Evolutionary conservation across 2,113 vertebrate genomes (phyloP).

Genomic region (Halcyon malimbica): DNA sequence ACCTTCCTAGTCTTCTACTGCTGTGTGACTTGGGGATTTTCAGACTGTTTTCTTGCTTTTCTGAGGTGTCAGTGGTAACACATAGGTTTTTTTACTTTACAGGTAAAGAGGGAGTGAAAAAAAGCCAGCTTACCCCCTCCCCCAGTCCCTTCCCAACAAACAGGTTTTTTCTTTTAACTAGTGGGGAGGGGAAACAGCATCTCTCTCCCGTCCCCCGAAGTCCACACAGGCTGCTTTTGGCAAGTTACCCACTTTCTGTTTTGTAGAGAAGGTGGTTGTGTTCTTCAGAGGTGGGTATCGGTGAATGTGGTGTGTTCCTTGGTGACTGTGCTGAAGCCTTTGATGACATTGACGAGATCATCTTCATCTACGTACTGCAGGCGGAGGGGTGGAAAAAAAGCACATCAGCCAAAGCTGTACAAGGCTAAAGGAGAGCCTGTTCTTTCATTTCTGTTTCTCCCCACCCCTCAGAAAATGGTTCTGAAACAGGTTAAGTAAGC

Average conservation of each 20-base stretch:
- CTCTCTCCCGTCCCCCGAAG: neutral
- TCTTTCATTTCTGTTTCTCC: neutral
- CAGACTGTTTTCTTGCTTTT: neutral
- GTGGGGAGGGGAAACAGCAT: neutral
- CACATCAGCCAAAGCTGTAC: neutral
- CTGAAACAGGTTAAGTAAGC: neutral
- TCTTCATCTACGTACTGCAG: constrained; percentile 89
- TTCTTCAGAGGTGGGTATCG: constrained; percentile 83
- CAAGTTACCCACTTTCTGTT: constrained; percentile 35
- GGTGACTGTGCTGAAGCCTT: constrained; percentile 88
- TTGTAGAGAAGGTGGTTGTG: neutral
- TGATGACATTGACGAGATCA: constrained; percentile 87
- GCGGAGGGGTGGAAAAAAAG: neutral
- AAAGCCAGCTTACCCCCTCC: neutral
- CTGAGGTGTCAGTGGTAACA: neutral
- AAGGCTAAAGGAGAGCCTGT: neutral
- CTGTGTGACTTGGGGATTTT: neutral
- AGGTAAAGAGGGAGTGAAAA: neutral
- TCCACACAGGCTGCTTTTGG: constrained; percentile 45
- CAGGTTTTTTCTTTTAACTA: neutral
- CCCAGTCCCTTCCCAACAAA: neutral
- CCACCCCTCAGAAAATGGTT: neutral
- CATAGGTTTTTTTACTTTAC: neutral
- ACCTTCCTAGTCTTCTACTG: neutral
- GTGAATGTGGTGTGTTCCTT: constrained; percentile 92